A percentile compares a stretch with the other conserved stretches of the same genome.
Conservation (phyloP, 2,888 invertebrate species). For the Eueremaeus valkanovi region DNA sequence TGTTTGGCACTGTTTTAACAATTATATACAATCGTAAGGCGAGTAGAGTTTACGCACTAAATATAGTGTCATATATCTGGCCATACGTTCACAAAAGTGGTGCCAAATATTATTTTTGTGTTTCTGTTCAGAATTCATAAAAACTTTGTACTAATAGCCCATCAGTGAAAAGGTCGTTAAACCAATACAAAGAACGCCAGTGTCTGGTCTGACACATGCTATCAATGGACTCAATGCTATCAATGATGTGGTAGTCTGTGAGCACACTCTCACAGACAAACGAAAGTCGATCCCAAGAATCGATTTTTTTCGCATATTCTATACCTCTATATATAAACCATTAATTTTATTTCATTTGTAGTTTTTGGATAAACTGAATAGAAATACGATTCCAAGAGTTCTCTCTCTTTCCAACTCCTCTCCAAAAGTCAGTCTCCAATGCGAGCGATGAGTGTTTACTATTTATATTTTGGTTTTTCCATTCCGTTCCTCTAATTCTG, state of each 20-base stretch:
- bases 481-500: background rate
- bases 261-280: background rate
- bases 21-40: background rate
- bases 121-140: background rate
- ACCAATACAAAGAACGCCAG: background rate
- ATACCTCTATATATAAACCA: too few relatives aligned
- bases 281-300: constrained; percentile 9
- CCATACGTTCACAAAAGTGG: background rate
- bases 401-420: background rate
- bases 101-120: too few relatives aligned
- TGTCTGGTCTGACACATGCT: constrained; percentile 21
- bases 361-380: background rate
- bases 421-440: background rate
- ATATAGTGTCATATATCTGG: constrained; percentile 5
- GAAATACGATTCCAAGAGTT: background rate
- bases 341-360: constrained; percentile 3
- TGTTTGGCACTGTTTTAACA: background rate
- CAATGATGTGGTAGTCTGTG: background rate
- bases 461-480: constrained; percentile 6
- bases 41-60: background rate
- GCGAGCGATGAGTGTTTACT: background rate
- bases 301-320: constrained; percentile 17
- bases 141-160: constrained; percentile 6
- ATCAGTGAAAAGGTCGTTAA: constrained; percentile 14
- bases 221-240: background rate